Percentiles rank a stretch among this genome's conserved stretches.
Conservation (phyloP, 2,113 vertebrate species). For the Stomatorhinus ivindoensis region DNA sequence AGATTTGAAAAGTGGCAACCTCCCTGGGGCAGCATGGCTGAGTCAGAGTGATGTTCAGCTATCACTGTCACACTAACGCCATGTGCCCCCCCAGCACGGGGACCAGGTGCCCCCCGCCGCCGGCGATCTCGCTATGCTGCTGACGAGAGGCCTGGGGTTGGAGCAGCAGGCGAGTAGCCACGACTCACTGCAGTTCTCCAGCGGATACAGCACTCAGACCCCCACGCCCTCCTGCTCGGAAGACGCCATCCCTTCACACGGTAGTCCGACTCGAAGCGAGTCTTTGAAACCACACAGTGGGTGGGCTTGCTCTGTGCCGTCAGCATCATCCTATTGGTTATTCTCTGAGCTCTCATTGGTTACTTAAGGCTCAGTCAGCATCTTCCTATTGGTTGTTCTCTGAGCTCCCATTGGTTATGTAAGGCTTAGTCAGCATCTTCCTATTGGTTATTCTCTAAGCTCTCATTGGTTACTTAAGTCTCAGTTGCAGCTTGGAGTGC, state of each 20-base stretch:
- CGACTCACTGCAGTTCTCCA: slow-evolving; percentile 92
- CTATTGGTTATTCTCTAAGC: too few relatives aligned
- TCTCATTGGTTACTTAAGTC: too few relatives aligned
- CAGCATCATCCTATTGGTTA: neutral
- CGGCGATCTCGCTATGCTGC: slow-evolving; percentile 87
- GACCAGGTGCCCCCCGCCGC: slow-evolving; percentile 84
- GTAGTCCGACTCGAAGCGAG: slow-evolving; percentile 44
- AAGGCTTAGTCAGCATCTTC: neutral
- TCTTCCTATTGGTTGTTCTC: neutral
- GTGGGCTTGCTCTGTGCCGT: neutral
- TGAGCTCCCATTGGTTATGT: neutral
- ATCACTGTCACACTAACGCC: neutral
- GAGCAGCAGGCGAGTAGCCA: slow-evolving; percentile 97
- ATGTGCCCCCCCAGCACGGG: slow-evolving; percentile 60
- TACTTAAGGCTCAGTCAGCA: neutral
- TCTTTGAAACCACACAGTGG: neutral
- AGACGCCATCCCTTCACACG: slow-evolving; percentile 97
- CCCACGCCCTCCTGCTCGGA: slow-evolving; percentile 95
- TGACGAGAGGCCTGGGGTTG: slow-evolving; percentile 85
- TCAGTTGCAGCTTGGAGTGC: neutral
- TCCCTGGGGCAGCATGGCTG: neutral
- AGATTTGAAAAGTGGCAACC: neutral
- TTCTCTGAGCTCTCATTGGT: neutral
- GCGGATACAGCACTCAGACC: slow-evolving; percentile 93
- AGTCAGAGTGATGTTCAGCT: neutral